Base-by-base conservation (phyloP, 1,140 invertebrate species). In the Nephotettix cincticeps region DNA sequence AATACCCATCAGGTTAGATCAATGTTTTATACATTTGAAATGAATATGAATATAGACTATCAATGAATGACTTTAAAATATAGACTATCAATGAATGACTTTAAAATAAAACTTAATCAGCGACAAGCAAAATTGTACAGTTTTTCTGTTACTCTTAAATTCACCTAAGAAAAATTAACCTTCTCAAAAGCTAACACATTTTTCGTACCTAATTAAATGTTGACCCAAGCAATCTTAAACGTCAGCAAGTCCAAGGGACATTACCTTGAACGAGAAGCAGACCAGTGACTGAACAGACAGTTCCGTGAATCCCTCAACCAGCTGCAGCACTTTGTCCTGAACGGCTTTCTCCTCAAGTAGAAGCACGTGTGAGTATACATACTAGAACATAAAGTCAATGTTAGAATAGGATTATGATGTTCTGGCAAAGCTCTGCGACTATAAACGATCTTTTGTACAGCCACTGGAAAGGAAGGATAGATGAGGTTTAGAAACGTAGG, bases 341-440 rank as follows among this genome's bases (percentile, higher is more conserved):
- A 47, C 45, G 29, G 27, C n/a, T 17, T 65, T 30, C 63, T 68
- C 40, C 64, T 75, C 72, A 70, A 72, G 63, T 13, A 76, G 56
- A 28, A 74, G 74, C 0, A 73, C 28, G 66, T 76, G 47, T 11
- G 69, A 51, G 58, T 76, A 76, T 21, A 77, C 72, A 70, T 73
- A 65, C 72, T 76, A 69, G 63, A 76, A 72, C 40, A 66, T 23
- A 30, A 56, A 32, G 56, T 65, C 56, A 21, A 36, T 61, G n/a
- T 61, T n/a, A 14, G 23, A 64, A 11, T 27, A 36, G 43, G 54
- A 40, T 0, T n/a, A n/a, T n/a, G n/a, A n/a, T n/a, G n/a, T n/a
- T n/a, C n/a, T n/a, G n/a, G n/a, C n/a, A n/a, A n/a, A n/a, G n/a
- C n/a, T n/a, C 47, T 30, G 30, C 61, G 51, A 29, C 61, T 14